phyloP scores from a whole-genome alignment of 2,888 invertebrate genomes.

The Scaptomyza cyrtandrae region DNA sequence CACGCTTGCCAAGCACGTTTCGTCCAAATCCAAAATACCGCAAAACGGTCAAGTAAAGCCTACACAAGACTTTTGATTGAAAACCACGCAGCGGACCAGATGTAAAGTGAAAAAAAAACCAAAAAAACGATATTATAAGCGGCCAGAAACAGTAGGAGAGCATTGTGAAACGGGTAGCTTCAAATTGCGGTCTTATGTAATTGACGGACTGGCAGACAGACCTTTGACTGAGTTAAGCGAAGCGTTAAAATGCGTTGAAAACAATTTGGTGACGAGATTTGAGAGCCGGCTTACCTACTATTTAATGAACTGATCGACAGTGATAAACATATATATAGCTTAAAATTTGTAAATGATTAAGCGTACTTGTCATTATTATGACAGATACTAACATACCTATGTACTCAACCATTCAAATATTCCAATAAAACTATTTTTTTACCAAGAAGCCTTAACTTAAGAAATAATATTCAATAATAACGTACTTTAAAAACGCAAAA shows the following conservation, averaged over 20 bases:
- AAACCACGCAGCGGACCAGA: conserved; percentile 39
- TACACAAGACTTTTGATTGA: conserved; percentile 36
- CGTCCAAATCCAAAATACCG: conserved; percentile 30
- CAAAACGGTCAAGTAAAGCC: conserved; percentile 45
- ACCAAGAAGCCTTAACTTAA: no score
- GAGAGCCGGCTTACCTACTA: conserved; percentile 9
- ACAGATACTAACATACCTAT: neutral
- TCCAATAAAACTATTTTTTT: no score
- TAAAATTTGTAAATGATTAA: neutral
- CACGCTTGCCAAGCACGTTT: conserved; percentile 77
- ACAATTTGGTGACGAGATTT: conserved; percentile 40
- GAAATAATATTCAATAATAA: no score
- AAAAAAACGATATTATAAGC: neutral
- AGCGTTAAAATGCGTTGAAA: conserved; percentile 67
- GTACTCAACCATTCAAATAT: neutral
- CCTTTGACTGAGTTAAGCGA: conserved; percentile 47
- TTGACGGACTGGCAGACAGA: conserved; percentile 13
- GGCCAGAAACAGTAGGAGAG: conserved; percentile 18
- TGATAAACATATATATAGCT: neutral
- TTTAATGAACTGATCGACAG: conserved; percentile 13
- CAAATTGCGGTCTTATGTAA: conserved; percentile 40
- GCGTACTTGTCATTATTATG: neutral
- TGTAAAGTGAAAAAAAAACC: conserved; percentile 22
- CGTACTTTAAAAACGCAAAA: no score
- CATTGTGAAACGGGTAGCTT: conserved; percentile 30